Conservation (phyloP, 2,797 vertebrate species). For the Nothura maculosa region DNA sequence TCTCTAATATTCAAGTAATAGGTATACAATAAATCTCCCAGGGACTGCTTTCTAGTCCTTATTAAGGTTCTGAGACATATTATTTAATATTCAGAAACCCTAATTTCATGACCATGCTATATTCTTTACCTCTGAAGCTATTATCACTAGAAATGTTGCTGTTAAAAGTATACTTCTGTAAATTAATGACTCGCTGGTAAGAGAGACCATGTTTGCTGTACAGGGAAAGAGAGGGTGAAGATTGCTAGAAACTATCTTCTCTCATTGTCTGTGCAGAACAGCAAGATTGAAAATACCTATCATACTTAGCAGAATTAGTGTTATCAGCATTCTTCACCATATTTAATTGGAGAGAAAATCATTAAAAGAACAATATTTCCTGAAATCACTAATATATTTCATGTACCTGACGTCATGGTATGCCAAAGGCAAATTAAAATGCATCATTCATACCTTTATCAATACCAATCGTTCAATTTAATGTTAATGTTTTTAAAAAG, state of each 20-base stretch:
- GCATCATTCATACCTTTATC: slow-evolving; percentile 4
- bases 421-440: slow-evolving; percentile 18
- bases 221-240: background rate
- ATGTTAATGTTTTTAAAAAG: slow-evolving; percentile 26
- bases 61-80: background rate
- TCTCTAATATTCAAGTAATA: background rate
- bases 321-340: background rate
- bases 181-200: rapidly evolving
- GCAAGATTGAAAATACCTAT: background rate
- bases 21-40: background rate
- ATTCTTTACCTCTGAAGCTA: background rate
- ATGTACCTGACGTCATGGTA: background rate
- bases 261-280: background rate
- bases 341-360: background rate
- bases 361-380: background rate
- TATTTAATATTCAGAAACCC: background rate
- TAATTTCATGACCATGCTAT: background rate
- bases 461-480: slow-evolving; percentile 13
- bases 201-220: background rate
- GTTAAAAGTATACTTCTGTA: background rate
- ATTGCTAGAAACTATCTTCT: background rate
- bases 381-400: background rate
- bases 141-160: background rate
- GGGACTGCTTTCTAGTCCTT: background rate
- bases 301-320: background rate